Conservation (phyloP, 1,140 invertebrate genomes). For the Lepeophtheirus salmonis region DNA sequence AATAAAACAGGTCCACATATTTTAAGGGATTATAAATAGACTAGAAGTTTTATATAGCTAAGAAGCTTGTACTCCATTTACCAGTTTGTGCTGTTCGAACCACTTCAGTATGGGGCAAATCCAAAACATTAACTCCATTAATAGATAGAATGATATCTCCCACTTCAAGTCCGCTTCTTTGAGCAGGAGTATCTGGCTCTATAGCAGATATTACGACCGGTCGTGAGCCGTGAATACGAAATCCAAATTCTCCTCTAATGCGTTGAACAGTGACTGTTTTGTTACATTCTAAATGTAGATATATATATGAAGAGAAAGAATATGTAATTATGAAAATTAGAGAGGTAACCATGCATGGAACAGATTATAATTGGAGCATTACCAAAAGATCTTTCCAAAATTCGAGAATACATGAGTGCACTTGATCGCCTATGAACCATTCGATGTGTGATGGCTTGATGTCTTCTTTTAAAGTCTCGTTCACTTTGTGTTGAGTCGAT, state of each 20-base stretch:
- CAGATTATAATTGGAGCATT: no score
- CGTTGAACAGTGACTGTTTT: conserved; percentile 60
- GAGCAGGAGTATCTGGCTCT: conserved; percentile 49
- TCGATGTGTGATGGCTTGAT: conserved; percentile 63
- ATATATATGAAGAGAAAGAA: background rate
- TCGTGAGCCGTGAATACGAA: conserved; percentile 81
- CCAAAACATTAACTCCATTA: conserved; percentile 71
- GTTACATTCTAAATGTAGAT: conserved; percentile 48
- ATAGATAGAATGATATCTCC: conserved; percentile 83
- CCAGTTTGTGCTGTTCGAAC: conserved; percentile 74
- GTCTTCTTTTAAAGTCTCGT: conserved; percentile 59
- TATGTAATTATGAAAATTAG: no score
- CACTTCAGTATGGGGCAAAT: conserved; percentile 82
- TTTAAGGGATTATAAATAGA: no score
- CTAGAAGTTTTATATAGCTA: no score
- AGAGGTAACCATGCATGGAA: no score
- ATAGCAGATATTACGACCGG: conserved; percentile 88
- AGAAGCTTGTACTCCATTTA: no score
- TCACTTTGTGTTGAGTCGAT: conserved; percentile 63
- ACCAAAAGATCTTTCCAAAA: conserved; percentile 66
- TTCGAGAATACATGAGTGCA: conserved; percentile 66
- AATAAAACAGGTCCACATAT: no score
- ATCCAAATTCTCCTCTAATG: conserved; percentile 75
- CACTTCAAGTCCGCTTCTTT: conserved; percentile 55
- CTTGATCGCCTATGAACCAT: conserved; percentile 79